These are phyloP conservation scores for Huso huso DNA, from an alignment of 2,797 vertebrate species.

Conservation along the genomic window DNA sequence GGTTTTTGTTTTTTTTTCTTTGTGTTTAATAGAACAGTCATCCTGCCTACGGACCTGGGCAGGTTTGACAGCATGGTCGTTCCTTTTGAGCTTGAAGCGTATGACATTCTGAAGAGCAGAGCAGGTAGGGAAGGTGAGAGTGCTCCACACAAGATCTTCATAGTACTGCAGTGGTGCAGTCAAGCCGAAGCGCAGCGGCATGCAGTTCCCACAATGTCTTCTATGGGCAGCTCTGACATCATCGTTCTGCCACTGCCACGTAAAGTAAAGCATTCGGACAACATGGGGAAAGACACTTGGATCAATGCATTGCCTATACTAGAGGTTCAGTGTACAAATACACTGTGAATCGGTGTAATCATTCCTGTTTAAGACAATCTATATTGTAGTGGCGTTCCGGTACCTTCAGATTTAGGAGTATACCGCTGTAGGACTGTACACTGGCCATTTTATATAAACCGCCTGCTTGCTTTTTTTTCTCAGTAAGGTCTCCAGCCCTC, in stretches of 20 bases:
- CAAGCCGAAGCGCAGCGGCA: too few relatives aligned
- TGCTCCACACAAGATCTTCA: not conserved
- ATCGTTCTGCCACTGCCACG: too few relatives aligned
- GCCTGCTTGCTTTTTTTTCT: conserved; percentile 2
- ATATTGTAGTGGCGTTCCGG: not conserved
- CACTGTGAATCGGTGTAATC: too few relatives aligned
- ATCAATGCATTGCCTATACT: too few relatives aligned
- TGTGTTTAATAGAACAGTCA: conserved; percentile 45
- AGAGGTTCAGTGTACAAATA: too few relatives aligned
- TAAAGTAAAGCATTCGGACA: too few relatives aligned
- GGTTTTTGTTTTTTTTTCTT: not conserved
- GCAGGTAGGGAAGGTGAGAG: conserved; percentile 54
- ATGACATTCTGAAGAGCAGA: conserved; percentile 78
- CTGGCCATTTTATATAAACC: not conserved
- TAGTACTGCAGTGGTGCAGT: too few relatives aligned
- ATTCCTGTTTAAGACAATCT: too few relatives aligned
- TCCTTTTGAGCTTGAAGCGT: conserved; percentile 77
- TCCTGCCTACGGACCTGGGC: conserved; percentile 70
- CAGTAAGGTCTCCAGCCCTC: conserved; percentile 75
- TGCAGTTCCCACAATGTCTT: too few relatives aligned
- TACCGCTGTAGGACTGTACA: not conserved
- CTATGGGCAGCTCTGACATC: too few relatives aligned
- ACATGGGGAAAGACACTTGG: too few relatives aligned
- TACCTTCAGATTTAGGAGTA: too few relatives aligned
- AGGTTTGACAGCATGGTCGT: conserved; percentile 78